Percentiles rank a stretch among this genome's conserved stretches.
Evolutionary conservation across 2,888 invertebrate species (phyloP).

Genomic region (Nemotelus pantherinus): DNA sequence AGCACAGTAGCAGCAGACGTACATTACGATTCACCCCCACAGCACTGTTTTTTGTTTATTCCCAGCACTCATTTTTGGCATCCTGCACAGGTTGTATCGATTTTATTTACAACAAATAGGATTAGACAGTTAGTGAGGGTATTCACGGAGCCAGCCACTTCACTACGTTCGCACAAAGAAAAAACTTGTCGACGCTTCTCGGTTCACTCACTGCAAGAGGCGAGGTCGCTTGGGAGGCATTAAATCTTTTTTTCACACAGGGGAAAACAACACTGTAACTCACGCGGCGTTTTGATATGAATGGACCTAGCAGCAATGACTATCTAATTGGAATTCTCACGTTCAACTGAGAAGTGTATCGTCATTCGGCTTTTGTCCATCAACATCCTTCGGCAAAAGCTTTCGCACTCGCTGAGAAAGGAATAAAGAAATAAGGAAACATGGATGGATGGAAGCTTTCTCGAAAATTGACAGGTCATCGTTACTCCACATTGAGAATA

Average conservation of each 20-base stretch:
- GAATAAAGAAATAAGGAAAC: background rate
- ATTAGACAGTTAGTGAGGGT: background rate
- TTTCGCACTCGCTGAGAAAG: conserved; percentile 4
- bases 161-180: background rate
- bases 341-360: conserved; percentile 26
- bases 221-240: no score
- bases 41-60: background rate
- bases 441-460: background rate
- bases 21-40: background rate
- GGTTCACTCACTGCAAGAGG: no score
- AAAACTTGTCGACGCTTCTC: no score
- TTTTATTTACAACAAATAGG: background rate
- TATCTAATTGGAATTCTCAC: conserved; percentile 5
- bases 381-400: conserved; percentile 4
- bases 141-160: background rate
- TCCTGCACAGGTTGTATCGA: background rate
- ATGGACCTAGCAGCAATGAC: conserved; percentile 10
- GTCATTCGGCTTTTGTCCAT: conserved; percentile 21
- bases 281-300: conserved; percentile 12
- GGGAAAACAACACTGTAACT: background rate
- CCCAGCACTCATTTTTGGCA: background rate
- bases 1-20: no score
- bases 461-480: conserved; percentile 20
- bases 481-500: background rate
- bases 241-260: no score